Evolutionary conservation across 2,797 vertebrate species (phyloP).

Genomic region (Myotis vivesi): DNA sequence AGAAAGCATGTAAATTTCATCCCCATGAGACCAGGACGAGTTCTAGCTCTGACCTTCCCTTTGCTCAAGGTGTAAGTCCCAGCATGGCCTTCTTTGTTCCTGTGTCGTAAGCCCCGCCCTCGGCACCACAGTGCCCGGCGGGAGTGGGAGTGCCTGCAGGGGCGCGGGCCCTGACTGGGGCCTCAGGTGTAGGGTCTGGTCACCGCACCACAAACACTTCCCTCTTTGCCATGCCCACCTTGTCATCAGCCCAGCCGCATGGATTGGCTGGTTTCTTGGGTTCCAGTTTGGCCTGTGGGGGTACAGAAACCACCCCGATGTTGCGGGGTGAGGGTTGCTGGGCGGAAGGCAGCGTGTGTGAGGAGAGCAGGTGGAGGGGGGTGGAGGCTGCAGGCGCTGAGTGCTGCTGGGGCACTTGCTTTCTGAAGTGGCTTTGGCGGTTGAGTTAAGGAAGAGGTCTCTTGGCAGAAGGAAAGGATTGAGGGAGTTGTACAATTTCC

Average conservation of each 20-base stretch:
- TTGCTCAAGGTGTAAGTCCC: neutral
- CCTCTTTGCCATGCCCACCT: fast-evolving
- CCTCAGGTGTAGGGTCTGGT: fast-evolving
- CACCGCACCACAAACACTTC: neutral
- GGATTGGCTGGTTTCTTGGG: neutral
- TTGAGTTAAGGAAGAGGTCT: constrained; percentile 75
- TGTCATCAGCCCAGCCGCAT: fast-evolving
- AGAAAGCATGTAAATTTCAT: neutral
- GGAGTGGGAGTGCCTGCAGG: neutral
- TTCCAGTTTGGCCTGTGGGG: neutral
- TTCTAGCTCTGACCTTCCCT: neutral
- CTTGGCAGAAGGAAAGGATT: constrained; percentile 74
- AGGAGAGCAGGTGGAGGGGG: neutral
- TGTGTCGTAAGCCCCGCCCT: neutral
- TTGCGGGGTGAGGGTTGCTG: neutral
- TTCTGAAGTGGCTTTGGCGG: constrained; percentile 77
- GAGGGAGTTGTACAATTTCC: constrained; percentile 61
- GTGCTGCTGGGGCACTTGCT: neutral
- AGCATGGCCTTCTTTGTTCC: neutral
- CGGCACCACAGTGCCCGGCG: fast-evolving
- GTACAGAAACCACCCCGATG: neutral
- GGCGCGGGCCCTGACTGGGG: no score
- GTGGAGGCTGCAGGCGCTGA: neutral
- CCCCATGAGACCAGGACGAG: neutral
- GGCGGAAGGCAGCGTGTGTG: neutral